phyloP scores from a whole-genome alignment of 2,888 invertebrate species.

The Gortyna flavago region DNA sequence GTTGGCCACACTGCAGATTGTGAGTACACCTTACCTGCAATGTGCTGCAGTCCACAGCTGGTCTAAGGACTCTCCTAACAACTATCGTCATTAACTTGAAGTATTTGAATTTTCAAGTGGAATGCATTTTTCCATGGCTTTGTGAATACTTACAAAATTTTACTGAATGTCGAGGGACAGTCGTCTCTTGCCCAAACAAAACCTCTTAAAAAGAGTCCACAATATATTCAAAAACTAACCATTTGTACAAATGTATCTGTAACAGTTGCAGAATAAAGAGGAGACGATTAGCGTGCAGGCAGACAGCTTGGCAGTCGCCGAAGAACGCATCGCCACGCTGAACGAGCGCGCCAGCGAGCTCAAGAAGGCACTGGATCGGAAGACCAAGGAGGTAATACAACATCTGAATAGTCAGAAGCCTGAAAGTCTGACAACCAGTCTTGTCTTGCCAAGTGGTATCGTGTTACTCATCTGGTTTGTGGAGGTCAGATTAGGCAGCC shows the following conservation, averaged over 20 bases:
- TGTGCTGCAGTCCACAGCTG: not conserved
- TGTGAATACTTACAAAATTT: not conserved
- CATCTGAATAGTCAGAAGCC: not conserved
- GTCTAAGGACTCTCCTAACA: too few relatives aligned
- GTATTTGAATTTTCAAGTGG: not conserved
- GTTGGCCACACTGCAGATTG: conserved; percentile 80
- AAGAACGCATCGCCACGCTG: conserved; percentile 78
- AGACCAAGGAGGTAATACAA: conserved; percentile 71
- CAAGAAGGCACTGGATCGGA: conserved; percentile 69
- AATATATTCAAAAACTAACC: not conserved
- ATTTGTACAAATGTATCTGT: not conserved
- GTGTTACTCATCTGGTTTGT: not conserved
- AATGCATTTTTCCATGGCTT: not conserved
- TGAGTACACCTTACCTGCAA: conserved; percentile 65
- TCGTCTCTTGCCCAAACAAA: not conserved
- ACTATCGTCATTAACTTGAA: not conserved
- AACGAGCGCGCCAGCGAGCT: conserved; percentile 68
- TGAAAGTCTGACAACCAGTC: not conserved
- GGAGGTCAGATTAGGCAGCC: not conserved
- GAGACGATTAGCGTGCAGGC: conserved; percentile 84
- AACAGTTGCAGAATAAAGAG: conserved; percentile 83
- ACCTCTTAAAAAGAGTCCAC: not conserved
- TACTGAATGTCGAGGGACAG: not conserved
- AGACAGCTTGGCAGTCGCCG: conserved; percentile 81
- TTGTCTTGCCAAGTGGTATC: not conserved